These are phyloP conservation scores for Ceramica pisi DNA, from an alignment of 2,888 invertebrate genomes.

Conservation along the genomic window DNA sequence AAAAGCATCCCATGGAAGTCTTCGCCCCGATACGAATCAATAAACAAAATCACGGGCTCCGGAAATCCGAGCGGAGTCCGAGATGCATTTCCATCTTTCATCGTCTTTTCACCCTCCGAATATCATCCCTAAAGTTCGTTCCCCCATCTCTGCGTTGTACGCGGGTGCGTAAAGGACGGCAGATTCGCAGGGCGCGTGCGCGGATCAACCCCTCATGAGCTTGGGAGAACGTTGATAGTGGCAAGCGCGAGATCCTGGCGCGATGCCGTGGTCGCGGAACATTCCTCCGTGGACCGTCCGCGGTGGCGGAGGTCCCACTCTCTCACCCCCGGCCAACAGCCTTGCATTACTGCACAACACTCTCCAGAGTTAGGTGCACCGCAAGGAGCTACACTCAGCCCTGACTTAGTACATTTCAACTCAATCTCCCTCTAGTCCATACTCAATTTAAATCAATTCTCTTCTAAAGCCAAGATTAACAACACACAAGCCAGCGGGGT, in stretches of 20 bases:
- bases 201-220: slow-evolving; percentile 87
- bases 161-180: slow-evolving; percentile 78
- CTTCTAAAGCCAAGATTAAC: slow-evolving; percentile 65
- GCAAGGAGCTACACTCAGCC: slow-evolving; percentile 66
- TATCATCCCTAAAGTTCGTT: slow-evolving; percentile 86
- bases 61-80: slow-evolving; percentile 90
- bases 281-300: slow-evolving; percentile 89
- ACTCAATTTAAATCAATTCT: slow-evolving; percentile 56
- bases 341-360: slow-evolving; percentile 71
- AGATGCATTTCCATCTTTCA: slow-evolving; percentile 91
- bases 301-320: slow-evolving; percentile 89
- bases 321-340: slow-evolving; percentile 82
- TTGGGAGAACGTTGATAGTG: slow-evolving; percentile 85
- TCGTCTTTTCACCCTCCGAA: slow-evolving; percentile 90
- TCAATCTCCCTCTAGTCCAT: slow-evolving; percentile 46
- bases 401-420: slow-evolving; percentile 43
- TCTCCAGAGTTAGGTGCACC: slow-evolving; percentile 68
- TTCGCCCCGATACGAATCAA: slow-evolving; percentile 86
- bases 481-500: slow-evolving; percentile 79
- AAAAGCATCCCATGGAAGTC: slow-evolving; percentile 77
- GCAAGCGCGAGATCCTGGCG: slow-evolving; percentile 85
- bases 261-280: slow-evolving; percentile 84
- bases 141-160: slow-evolving; percentile 73
- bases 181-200: slow-evolving; percentile 82
- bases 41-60: slow-evolving; percentile 90